Conservation (phyloP, 2,113 vertebrate genomes). For the Cavia aperea region DNA sequence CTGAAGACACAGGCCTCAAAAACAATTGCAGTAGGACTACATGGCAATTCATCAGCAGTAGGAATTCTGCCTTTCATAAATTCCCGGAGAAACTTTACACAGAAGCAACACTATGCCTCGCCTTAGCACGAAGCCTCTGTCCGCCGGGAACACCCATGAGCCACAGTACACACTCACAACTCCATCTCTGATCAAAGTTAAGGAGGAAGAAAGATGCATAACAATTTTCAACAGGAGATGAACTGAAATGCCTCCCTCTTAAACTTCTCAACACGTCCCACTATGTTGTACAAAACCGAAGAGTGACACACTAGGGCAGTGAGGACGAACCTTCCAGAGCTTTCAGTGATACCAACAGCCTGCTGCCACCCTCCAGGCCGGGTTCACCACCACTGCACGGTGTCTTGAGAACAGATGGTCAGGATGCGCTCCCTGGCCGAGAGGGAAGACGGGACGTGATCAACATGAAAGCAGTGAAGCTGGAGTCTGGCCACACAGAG, state of each 20-base stretch:
- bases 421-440: neutral
- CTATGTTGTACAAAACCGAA: neutral
- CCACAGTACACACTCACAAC: neutral
- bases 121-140: neutral
- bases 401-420: conserved; percentile 60
- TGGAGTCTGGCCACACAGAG: neutral
- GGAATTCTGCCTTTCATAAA: conserved; percentile 48
- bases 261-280: conserved; percentile 56
- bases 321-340: neutral
- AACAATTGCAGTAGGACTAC: neutral
- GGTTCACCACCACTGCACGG: neutral
- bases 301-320: neutral
- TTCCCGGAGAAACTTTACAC: neutral
- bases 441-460: neutral
- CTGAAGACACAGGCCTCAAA: neutral
- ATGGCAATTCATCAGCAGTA: neutral
- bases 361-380: accelerated
- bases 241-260: conserved; percentile 49
- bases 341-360: neutral
- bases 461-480: neutral
- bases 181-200: neutral
- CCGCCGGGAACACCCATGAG: neutral
- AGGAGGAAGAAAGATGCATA: conserved; percentile 31
- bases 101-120: neutral
- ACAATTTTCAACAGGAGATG: conserved; percentile 62